Conservation (phyloP, 2,888 invertebrate genomes). For the Hemistola chrysoprasaria region DNA sequence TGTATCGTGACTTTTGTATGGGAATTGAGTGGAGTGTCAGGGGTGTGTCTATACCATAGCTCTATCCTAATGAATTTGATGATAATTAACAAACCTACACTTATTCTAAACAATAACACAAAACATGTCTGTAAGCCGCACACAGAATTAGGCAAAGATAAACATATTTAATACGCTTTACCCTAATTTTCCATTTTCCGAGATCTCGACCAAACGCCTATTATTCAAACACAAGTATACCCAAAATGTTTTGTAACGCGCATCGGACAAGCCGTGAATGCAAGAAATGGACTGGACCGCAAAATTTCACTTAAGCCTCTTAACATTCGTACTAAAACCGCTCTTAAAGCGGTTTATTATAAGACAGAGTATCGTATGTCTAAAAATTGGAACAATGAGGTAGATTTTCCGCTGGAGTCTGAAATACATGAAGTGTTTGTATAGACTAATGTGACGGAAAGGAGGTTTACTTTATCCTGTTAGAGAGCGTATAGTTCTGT, state of each 20-base stretch:
- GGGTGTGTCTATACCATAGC: no score
- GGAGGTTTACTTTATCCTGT: constrained; percentile 20
- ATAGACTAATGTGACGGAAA: constrained; percentile 35
- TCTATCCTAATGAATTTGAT: no score
- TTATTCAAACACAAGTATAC: constrained; percentile 33
- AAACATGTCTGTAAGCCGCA: constrained; percentile 5
- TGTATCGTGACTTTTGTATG: no score
- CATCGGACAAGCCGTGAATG: constrained; percentile 34
- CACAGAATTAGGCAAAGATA: constrained; percentile 7
- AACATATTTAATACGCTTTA: constrained; percentile 20
- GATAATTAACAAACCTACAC: no score
- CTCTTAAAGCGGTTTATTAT: neutral
- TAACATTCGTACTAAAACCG: neutral
- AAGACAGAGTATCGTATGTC: no score
- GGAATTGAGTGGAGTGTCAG: no score
- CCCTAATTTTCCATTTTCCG: constrained; percentile 36
- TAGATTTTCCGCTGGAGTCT: neutral
- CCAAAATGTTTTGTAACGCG: constrained; percentile 31
- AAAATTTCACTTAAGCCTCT: constrained; percentile 8
- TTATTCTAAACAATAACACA: constrained; percentile 6
- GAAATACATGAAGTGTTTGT: constrained; percentile 20
- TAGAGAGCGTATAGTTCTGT: constrained; percentile 15
- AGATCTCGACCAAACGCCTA: constrained; percentile 32
- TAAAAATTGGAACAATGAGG: neutral
- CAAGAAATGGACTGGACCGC: constrained; percentile 26